Evolutionary conservation across 2,888 invertebrate genomes (phyloP), one percentile per base, ranked within the genome.

Genomic region (Biston stratarius): DNA sequence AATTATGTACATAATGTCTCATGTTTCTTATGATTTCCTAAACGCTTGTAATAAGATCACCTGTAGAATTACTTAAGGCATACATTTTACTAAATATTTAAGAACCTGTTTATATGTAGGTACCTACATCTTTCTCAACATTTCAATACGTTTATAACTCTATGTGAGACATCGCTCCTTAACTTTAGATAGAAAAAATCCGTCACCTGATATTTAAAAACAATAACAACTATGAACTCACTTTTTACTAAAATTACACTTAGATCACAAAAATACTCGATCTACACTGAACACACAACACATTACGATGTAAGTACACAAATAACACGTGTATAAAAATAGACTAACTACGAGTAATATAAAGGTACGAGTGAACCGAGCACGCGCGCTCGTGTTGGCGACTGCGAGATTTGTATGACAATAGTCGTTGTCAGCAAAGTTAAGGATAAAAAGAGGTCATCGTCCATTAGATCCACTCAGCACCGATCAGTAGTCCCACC

Each of bases 331-430:
- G 9, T 15, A 47, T 56, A 15, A 59, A 74, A 71, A 71, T 72
- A 72, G 67, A 70, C 33, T 69, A 15, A 47, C 48, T 52, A 47
- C 15, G 53, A n/a, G n/a, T n/a, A n/a, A n/a, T n/a, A 38, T 48
- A 36, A 58, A 61, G 61, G 67, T 70, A 53, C 44, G 24, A 33
- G 44, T 12, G 53, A 40, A n/a, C 40, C 6, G 53, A 51, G 68
- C 64, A 68, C 73, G 69, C 52, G 69, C 51, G 49, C 64, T 57
- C 66, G 48, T 58, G 33, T 40, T 52, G 56, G 56, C 53, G 64
- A 56, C 64, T 45, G 24, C 64, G 68, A 69, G 64, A 72, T 72
- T 72, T 70, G 73, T 70, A 73, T 75, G 69, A 69, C 75, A 76
- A 70, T 70, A 72, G 68, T 72, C 62, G 67, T 55, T 52, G 61